These are phyloP conservation scores for Uloborus plumipes DNA, from an alignment of 2,888 invertebrate species.

Conservation along the genomic window DNA sequence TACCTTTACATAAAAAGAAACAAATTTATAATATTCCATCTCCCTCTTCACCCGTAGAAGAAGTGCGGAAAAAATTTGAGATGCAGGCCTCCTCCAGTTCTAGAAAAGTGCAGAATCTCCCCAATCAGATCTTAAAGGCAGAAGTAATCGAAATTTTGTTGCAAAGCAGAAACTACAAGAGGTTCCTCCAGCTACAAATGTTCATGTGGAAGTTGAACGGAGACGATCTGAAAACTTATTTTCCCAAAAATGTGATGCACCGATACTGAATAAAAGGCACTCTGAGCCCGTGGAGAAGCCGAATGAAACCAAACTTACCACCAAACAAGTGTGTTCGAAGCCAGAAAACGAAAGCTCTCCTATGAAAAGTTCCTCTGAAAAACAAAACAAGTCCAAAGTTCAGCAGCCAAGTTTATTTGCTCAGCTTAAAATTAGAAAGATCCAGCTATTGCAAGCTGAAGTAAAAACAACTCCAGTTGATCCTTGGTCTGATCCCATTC, in stretches of 20 bases:
- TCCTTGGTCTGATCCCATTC: conserved; percentile 64
- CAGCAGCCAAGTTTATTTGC: conserved; percentile 61
- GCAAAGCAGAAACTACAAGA: conserved; percentile 23
- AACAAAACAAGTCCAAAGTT: conserved; percentile 33
- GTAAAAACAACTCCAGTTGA: conserved; percentile 24
- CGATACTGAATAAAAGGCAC: conserved; percentile 17
- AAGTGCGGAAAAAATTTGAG: conserved; percentile 61
- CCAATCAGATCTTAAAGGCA: conserved; percentile 16
- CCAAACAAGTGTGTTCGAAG: conserved; percentile 43
- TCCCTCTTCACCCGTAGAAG: conserved; percentile 60
- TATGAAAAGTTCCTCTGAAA: conserved; percentile 5
- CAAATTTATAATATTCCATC: conserved; percentile 48
- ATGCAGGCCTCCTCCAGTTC: conserved; percentile 29
- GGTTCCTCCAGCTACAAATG: neutral
- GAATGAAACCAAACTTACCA: conserved; percentile 4
- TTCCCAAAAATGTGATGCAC: neutral
- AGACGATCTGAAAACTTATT: conserved; percentile 10
- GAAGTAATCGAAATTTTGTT: conserved; percentile 19
- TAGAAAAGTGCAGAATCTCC: conserved; percentile 27
- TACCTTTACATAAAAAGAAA: conserved; percentile 53
- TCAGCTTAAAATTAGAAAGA: conserved; percentile 62
- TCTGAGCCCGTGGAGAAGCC: conserved; percentile 50
- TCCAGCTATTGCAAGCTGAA: conserved; percentile 47
- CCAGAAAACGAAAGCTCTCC: conserved; percentile 26
- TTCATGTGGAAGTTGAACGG: neutral